phyloP scores from a whole-genome alignment of 2,888 invertebrate species.

The Aleiodes leptofemur region DNA sequence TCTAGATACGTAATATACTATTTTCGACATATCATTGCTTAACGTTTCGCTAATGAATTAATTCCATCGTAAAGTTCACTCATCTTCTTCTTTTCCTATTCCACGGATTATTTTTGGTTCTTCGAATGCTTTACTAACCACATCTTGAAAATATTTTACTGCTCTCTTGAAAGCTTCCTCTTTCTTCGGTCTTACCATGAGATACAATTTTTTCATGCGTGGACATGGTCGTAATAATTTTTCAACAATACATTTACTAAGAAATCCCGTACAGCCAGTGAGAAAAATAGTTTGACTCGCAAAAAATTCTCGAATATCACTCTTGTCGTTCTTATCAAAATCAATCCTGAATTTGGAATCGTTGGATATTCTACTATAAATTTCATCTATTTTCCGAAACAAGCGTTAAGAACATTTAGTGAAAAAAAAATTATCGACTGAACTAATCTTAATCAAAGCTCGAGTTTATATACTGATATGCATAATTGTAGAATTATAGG shows the following conservation, averaged over 20 bases:
- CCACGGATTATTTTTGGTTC: background rate
- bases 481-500: too few species aligned
- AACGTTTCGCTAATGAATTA: too few species aligned
- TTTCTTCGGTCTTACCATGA: slow-evolving; percentile 54
- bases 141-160: slow-evolving; percentile 53
- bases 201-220: slow-evolving; percentile 59
- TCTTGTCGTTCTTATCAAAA: slow-evolving; percentile 40
- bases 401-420: too few species aligned
- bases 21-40: too few species aligned
- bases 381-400: background rate
- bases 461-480: too few species aligned
- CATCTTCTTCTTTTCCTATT: too few species aligned
- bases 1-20: too few species aligned
- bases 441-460: too few species aligned
- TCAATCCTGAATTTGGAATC: background rate
- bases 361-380: background rate
- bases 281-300: slow-evolving; percentile 61
- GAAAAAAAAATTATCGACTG: too few species aligned
- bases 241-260: slow-evolving; percentile 62
- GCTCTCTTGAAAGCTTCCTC: slow-evolving; percentile 47
- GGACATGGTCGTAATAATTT: slow-evolving; percentile 61
- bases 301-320: slow-evolving; percentile 61
- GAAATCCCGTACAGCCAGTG: slow-evolving; percentile 61
- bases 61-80: too few species aligned
- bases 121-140: slow-evolving; percentile 52